Evolutionary conservation across 2,888 invertebrate species (phyloP).

Genomic region (Pelosia muscerda): DNA sequence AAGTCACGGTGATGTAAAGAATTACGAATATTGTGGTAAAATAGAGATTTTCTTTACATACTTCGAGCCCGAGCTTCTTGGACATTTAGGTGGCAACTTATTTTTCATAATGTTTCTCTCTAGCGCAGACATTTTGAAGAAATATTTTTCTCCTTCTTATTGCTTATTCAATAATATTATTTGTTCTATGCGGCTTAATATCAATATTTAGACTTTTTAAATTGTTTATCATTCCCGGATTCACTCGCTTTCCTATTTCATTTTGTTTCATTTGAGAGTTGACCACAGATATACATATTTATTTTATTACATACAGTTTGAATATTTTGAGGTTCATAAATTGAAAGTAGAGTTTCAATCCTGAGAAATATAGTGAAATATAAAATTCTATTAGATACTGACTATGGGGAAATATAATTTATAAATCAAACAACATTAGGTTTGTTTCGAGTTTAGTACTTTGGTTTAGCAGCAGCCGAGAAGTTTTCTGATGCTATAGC

Average conservation of each 20-base stretch:
- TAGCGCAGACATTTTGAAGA: conserved; percentile 88
- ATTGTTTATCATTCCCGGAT: conserved; percentile 26
- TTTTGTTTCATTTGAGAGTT: conserved; percentile 9
- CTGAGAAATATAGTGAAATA: no score
- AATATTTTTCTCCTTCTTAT: conserved; percentile 1
- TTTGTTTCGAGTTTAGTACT: no score
- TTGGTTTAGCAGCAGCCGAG: no score
- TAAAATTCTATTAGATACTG: no score
- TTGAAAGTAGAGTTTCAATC: no score
- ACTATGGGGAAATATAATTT: no score
- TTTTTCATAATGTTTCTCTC: conserved; percentile 90
- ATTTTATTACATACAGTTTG: neutral
- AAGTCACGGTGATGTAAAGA: neutral
- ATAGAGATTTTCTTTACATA: conserved; percentile 48
- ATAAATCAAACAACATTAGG: no score
- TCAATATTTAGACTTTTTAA: conserved; percentile 17
- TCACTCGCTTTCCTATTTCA: conserved; percentile 40
- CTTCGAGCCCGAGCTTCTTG: conserved; percentile 74
- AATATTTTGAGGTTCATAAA: no score
- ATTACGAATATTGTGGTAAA: conserved; percentile 11
- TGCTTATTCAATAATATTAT: neutral
- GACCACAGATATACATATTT: neutral
- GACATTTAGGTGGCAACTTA: conserved; percentile 88
- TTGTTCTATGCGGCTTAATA: neutral
- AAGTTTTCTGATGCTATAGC: neutral